Conservation (phyloP, 1,140 invertebrate species). For the Euura saliciscinereae region DNA sequence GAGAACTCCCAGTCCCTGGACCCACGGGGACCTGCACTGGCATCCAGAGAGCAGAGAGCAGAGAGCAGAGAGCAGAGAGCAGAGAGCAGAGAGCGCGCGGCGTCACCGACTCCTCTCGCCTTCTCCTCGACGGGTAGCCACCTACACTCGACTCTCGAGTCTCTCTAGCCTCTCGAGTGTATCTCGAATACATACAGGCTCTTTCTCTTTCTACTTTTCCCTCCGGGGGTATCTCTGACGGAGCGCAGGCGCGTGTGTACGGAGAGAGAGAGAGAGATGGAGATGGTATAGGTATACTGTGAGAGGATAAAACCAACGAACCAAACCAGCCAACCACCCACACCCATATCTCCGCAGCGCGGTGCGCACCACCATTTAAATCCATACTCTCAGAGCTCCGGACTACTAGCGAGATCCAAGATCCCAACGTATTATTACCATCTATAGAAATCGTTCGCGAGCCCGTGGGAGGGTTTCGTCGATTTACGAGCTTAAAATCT, state of each 20-base stretch:
- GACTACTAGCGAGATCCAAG: slow-evolving; percentile 4
- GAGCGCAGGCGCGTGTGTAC: slow-evolving; percentile 12
- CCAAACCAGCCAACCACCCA: neutral
- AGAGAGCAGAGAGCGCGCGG: slow-evolving; percentile 4
- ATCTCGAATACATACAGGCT: slow-evolving; percentile 12
- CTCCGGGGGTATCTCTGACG: slow-evolving; percentile 1
- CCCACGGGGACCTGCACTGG: neutral
- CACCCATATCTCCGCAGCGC: neutral
- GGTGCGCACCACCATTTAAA: slow-evolving; percentile 27
- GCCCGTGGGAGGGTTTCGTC: slow-evolving; percentile 18
- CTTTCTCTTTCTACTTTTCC: slow-evolving; percentile 17
- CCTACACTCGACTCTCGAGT: neutral
- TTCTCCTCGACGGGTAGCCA: neutral
- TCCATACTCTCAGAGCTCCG: slow-evolving; percentile 15
- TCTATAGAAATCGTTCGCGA: slow-evolving; percentile 35
- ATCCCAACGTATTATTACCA: slow-evolving; percentile 32
- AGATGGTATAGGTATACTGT: no score
- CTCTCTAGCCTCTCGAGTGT: no score
- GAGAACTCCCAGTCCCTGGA: neutral
- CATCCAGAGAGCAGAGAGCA: slow-evolving; percentile 4
- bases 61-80: neutral
- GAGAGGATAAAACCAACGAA: neutral
- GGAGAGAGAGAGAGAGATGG: neutral
- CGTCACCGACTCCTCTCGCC: slow-evolving; percentile 6
- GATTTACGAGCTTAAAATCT: slow-evolving; percentile 30